Conservation (phyloP, 1,140 invertebrate species). For the Caenorhabditis elegans region DNA sequence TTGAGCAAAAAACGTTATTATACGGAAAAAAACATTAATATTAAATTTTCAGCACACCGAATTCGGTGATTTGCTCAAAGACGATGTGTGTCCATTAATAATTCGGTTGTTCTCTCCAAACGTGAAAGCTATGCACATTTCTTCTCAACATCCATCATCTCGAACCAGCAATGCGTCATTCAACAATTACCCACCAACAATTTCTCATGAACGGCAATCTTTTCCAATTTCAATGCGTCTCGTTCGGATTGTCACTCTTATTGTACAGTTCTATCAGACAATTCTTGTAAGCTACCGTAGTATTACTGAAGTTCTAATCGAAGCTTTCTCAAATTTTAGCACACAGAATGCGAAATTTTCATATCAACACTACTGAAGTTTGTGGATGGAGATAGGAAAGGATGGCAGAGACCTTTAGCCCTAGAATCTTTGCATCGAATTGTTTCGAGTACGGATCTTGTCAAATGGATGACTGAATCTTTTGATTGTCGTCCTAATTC, state of each 20-base stretch:
- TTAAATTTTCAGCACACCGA: slow-evolving; percentile 79
- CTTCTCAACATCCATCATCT: not conserved
- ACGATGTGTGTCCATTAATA: slow-evolving; percentile 91
- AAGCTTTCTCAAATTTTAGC: slow-evolving; percentile 70
- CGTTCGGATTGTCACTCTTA: slow-evolving; percentile 83
- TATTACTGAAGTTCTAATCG: not conserved
- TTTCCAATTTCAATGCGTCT: slow-evolving; percentile 94
- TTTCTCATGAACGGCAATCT: slow-evolving; percentile 82
- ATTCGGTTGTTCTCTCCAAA: slow-evolving; percentile 88
- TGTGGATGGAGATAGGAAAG: slow-evolving; percentile 89
- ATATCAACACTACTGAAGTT: slow-evolving; percentile 94
- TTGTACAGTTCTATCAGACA: slow-evolving; percentile 13
- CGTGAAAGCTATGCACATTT: slow-evolving; percentile 35
- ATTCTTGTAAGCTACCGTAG: slow-evolving; percentile 34
- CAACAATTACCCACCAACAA: slow-evolving; percentile 67
- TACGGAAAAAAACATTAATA: not conserved
- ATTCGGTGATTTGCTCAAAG: slow-evolving; percentile 90
- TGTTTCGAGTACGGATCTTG: slow-evolving; percentile 80
- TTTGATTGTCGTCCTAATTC: slow-evolving; percentile 12
- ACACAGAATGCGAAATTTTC: slow-evolving; percentile 98
- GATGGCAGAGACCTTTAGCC: slow-evolving; percentile 90
- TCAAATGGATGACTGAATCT: slow-evolving; percentile 70
- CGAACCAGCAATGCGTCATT: not conserved
- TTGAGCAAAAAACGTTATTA: too few relatives aligned
- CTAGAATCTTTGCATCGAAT: slow-evolving; percentile 93